Evolutionary conservation across 2,113 vertebrate genomes (phyloP), one percentile per base, ranked within the genome.

Genomic region (Benitochromis conjunctus): DNA sequence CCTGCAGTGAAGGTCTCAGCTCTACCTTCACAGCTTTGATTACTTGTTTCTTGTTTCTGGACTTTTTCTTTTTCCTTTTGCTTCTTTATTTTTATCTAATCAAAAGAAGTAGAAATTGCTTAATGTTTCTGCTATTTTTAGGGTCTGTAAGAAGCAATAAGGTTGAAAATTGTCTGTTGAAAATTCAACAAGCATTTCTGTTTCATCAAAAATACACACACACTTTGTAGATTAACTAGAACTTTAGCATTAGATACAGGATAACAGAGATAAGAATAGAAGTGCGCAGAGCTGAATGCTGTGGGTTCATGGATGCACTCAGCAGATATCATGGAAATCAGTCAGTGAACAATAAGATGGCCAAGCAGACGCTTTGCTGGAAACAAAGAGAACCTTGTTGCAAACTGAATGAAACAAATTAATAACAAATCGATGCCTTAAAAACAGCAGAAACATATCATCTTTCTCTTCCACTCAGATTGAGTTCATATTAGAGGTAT

Each of bases 221-320:
- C 6, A 19, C 7, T 53, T 53, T 19, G 48, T 53, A 34, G 8
- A 26, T 71, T 48, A 29, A 5, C 21, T 29, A 18, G 8, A 71
- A 0, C 1, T 46, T 46, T 46, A 6, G 3, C 0, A 16, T 69
- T 69, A 69, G n/a, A 41, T 36, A 4, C 7, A 69, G n/a, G 10
- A 41, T 66, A 1, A 21, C 34, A 38, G 38, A 19, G 2, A 38
- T 64, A 38, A 0, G 10, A 64, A 3, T 24, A 46, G 13, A 46
- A 9, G 38, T 29, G 66, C 11, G 9, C 1, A 2, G 1, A 31
- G 26, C 26, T 19, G 29, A 19, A 74, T 76, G 9, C 26, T 51
- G 43, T 5, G 8, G 43, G 38, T 5, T 69, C 13, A 9, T 26
- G n/a, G 41, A 76, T 34, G 29, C 74, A 21, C 19, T 51, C 16